Conservation (phyloP, 2,888 invertebrate species). For the Drosophila sordidapex region DNA sequence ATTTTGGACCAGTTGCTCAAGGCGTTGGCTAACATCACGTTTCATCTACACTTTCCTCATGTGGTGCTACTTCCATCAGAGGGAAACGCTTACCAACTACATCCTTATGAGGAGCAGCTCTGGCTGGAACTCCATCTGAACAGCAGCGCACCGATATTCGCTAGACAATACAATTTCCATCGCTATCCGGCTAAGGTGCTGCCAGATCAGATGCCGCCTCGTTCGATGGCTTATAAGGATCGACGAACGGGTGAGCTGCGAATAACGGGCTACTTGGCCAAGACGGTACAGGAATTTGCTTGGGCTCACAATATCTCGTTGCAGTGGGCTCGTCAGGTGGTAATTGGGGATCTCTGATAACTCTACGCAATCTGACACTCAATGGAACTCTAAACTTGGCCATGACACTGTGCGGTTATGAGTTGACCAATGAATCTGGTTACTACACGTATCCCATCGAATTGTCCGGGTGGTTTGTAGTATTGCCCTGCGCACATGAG, state of each 20-base stretch:
- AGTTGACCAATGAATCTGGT: slow-evolving; percentile 17
- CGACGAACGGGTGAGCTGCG: slow-evolving; percentile 11
- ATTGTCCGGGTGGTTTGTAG: slow-evolving; percentile 45
- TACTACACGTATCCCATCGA: slow-evolving; percentile 49
- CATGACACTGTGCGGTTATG: slow-evolving; percentile 62
- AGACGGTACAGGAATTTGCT: slow-evolving; percentile 45
- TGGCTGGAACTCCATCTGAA: slow-evolving; percentile 38
- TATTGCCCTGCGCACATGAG: slow-evolving; percentile 63
- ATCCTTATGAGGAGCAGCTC: slow-evolving; percentile 35
- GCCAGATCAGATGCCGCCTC: slow-evolving; percentile 53
- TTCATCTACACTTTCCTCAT: slow-evolving; percentile 33
- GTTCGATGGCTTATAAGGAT: slow-evolving; percentile 49
- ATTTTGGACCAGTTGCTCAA: not conserved
- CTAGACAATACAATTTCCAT: slow-evolving; percentile 34
- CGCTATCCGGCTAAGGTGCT: slow-evolving; percentile 27
- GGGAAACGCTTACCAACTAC: slow-evolving; percentile 34
- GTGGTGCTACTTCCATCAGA: slow-evolving; percentile 28
- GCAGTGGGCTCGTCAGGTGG: slow-evolving; percentile 36
- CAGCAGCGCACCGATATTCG: slow-evolving; percentile 24
- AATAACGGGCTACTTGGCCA: slow-evolving; percentile 49
- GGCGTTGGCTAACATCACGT: slow-evolving; percentile 12
- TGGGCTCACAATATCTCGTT: slow-evolving; percentile 50
- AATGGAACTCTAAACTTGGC: slow-evolving; percentile 56
- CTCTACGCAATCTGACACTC: slow-evolving; percentile 59
- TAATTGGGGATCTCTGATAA: slow-evolving; percentile 28